Conservation (phyloP, 2,888 invertebrate genomes). For the Junonia oenone region DNA sequence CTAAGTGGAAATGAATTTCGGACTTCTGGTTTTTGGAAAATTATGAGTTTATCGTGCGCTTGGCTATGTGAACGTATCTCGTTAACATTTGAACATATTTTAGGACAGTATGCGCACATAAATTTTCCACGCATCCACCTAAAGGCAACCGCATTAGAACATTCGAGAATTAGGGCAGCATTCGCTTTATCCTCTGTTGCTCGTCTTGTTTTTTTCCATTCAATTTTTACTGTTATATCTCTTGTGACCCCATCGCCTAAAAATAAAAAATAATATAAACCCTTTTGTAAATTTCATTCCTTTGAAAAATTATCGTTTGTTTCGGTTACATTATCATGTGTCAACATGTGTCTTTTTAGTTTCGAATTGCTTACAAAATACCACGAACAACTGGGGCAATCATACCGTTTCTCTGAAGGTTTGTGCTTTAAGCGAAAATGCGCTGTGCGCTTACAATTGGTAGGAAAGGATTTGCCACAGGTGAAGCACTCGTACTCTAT, state of each 20-base stretch:
- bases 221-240: conserved; percentile 32
- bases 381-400: conserved; percentile 47
- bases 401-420: conserved; percentile 39
- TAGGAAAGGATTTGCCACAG: conserved; percentile 53
- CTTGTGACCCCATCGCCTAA: conserved; percentile 42
- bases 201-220: conserved; percentile 48
- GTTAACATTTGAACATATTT: conserved; percentile 36
- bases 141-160: conserved; percentile 58
- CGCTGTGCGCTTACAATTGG: conserved; percentile 53
- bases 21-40: conserved; percentile 42
- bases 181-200: conserved; percentile 47
- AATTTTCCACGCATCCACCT: conserved; percentile 55
- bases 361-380: conserved; percentile 48
- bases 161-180: conserved; percentile 49
- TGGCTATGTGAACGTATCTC: conserved; percentile 46
- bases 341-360: conserved; percentile 45
- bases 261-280: conserved; percentile 39
- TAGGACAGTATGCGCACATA: conserved; percentile 55
- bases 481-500: conserved; percentile 47
- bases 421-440: conserved; percentile 51
- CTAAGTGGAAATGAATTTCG: conserved; percentile 51
- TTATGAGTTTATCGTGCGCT: conserved; percentile 44
- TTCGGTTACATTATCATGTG: conserved; percentile 39
- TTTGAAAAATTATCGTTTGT: conserved; percentile 14
- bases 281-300: conserved; percentile 7